phyloP scores from a whole-genome alignment of 1,140 invertebrate species.

The Asbolus verrucosus region DNA sequence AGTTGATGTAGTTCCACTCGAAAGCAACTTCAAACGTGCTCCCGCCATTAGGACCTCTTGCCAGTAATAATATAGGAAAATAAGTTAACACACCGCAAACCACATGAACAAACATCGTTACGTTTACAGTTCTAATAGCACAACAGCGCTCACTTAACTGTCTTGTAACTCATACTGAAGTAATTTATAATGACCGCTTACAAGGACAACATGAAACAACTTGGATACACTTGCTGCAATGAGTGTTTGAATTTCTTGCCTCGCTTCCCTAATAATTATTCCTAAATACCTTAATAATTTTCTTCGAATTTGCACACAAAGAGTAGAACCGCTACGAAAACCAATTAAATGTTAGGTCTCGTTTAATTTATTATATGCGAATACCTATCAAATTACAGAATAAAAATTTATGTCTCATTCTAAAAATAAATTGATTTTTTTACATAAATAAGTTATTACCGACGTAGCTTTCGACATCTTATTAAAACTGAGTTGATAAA shows the following conservation, averaged over 20 bases:
- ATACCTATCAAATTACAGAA: neutral
- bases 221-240: conserved; percentile 1
- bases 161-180: conserved; percentile 1
- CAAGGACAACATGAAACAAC: conserved; percentile 26
- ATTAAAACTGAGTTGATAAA: conserved; percentile 6
- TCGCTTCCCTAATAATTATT: too few species aligned
- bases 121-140: neutral
- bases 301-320: too few species aligned
- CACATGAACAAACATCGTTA: conserved; percentile 6
- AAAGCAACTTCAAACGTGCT: conserved; percentile 50
- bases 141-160: conserved; percentile 21
- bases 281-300: too few species aligned
- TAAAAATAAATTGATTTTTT: neutral
- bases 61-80: conserved; percentile 8
- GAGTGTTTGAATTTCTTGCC: conserved; percentile 11
- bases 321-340: too few species aligned
- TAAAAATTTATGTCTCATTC: neutral
- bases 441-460: neutral
- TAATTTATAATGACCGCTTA: conserved; percentile 30
- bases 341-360: too few species aligned
- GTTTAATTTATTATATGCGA: too few species aligned
- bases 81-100: conserved; percentile 22
- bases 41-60: conserved; percentile 7
- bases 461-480: neutral
- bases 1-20: conserved; percentile 63